Conservation (phyloP, 2,888 invertebrate species). For the Pristionchus japonicus region DNA sequence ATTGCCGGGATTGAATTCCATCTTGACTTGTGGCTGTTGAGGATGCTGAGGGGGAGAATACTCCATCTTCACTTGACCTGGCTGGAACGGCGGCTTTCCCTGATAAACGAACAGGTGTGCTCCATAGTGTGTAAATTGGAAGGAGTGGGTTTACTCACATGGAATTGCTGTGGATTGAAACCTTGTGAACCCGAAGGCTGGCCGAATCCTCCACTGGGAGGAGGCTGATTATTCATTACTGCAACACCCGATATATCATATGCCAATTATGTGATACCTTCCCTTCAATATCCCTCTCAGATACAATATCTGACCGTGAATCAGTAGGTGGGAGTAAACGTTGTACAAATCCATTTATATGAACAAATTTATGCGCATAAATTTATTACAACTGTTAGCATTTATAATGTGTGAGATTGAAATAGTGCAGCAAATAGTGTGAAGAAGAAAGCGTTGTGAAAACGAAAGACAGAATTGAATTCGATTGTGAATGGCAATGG, state of each 20-base stretch:
- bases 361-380: slow-evolving; percentile 6
- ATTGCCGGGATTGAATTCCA: slow-evolving; percentile 10
- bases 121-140: no score
- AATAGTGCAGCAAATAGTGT: not conserved
- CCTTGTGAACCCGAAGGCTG: slow-evolving; percentile 8
- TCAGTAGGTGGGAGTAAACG: not conserved
- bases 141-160: not conserved
- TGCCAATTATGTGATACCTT: not conserved
- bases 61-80: slow-evolving; percentile 38
- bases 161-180: slow-evolving; percentile 23
- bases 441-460: slow-evolving; percentile 19
- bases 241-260: not conserved
- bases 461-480: slow-evolving; percentile 39
- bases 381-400: slow-evolving; percentile 1
- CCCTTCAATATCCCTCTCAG: not conserved
- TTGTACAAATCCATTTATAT: not conserved
- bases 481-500: slow-evolving; percentile 40
- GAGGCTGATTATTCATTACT: slow-evolving; percentile 42
- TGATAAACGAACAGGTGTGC: no score
- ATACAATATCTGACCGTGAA: not conserved
- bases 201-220: slow-evolving; percentile 29
- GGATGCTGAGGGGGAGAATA: slow-evolving; percentile 15
- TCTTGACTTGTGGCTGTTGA: slow-evolving; percentile 20
- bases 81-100: slow-evolving; percentile 3
- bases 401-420: slow-evolving; percentile 7